Percentiles rank a stretch among this genome's conserved stretches.
phyloP scores from a whole-genome alignment of 2,113 vertebrate genomes.

The Dipodomys stephensi region DNA sequence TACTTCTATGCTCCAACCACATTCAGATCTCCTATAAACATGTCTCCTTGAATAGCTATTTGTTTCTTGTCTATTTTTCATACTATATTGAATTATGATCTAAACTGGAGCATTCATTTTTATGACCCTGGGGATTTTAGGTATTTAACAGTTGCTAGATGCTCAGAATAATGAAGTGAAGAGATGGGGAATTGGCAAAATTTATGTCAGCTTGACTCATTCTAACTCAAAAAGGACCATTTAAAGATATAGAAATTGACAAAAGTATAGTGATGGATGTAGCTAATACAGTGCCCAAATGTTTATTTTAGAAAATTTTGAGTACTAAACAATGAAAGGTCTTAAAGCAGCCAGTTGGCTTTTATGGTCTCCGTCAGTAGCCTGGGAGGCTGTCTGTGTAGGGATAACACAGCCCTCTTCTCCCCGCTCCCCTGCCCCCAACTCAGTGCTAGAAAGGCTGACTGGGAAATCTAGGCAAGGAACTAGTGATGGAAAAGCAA shows the following conservation, averaged over 20 bases:
- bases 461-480: not conserved
- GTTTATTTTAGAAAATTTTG: not conserved
- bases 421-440: too few species aligned
- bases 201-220: not conserved
- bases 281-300: not conserved
- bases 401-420: rapidly evolving
- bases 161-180: not conserved
- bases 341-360: not conserved
- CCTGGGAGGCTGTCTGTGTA: too few species aligned
- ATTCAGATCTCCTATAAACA: not conserved
- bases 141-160: not conserved
- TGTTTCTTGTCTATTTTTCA: not conserved
- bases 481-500: too few species aligned
- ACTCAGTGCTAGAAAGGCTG: not conserved
- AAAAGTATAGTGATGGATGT: not conserved
- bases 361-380: not conserved
- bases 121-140: not conserved
- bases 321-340: not conserved
- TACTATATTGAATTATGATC: not conserved
- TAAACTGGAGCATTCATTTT: not conserved
- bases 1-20: not conserved
- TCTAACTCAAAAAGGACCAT: not conserved
- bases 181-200: not conserved
- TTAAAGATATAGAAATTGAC: not conserved
- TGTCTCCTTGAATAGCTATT: not conserved